Base-by-base conservation (phyloP, 2,113 vertebrate genomes). In the Pomatorhinus ruficollis region DNA sequence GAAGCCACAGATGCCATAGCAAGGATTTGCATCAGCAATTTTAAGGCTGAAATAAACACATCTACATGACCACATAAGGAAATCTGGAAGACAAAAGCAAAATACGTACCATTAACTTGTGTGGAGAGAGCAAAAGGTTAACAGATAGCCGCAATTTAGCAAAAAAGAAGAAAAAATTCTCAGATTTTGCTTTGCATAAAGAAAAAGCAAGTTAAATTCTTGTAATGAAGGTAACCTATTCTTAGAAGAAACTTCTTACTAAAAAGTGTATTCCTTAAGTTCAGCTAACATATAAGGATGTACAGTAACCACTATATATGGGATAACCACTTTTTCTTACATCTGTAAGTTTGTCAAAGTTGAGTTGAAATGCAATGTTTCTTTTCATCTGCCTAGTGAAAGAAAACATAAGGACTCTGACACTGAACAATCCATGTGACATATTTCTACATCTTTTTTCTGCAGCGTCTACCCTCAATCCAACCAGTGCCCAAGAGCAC, bases 1-100 rank as follows among this genome's bases (percentile, higher is more conserved):
- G 97, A 97, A 33, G 93, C 87, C 31, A 95, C 93, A 17, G 98
- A 95, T 22, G 99, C 98, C 99, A 99, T 99, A 97, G 90, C 97
- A 96, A 74, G 87, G 57, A 86, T 4, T 63, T 54, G 79, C 87
- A 76, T 39, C 21, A 49, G 30, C 21, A 77, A 25, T 56, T 92
- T 95, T 82, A 84, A 83, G 79, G 86, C 74, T 84, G 91, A 90
- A 87, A 76, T 56, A 87, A 90, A 79, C 18, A 83, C 47, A 89
- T 59, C 76, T 76, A 31, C 42, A 76, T 37, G 54, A 77, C 66
- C 83, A 77, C 94, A 88, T 44, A 80, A 21, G 84, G 74, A 93
- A 65, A 95, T 85, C 97, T 98, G 92, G 71, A 95, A 97, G 91
- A 95, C 66, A 72, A 82, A 94, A 89, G 64, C 60, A 47, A 57